Evolutionary conservation across 2,888 invertebrate species (phyloP).

Genomic region (Chironomus tentans): DNA sequence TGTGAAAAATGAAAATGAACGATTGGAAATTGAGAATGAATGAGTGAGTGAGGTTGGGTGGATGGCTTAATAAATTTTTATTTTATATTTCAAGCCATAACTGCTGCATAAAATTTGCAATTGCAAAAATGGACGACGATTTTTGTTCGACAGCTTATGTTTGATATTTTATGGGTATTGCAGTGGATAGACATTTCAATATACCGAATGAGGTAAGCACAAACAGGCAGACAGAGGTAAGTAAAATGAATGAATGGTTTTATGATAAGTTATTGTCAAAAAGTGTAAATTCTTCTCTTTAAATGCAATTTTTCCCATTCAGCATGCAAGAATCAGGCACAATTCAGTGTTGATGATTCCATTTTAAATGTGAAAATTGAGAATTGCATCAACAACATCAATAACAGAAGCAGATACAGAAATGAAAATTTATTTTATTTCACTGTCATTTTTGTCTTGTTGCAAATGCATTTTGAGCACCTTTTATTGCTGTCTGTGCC

Average conservation of each 20-base stretch:
- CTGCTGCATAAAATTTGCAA: conserved; percentile 10
- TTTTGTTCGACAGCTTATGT: background rate
- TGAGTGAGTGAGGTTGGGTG: background rate
- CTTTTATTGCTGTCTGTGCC: background rate
- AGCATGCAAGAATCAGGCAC: background rate
- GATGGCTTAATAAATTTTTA: conserved; percentile 7
- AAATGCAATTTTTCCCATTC: background rate
- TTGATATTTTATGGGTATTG: background rate
- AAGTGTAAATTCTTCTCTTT: background rate
- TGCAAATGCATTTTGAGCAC: background rate
- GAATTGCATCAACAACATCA: no score
- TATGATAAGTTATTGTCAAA: conserved; percentile 19
- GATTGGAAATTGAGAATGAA: background rate
- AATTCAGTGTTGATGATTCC: background rate
- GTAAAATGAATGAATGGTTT: no score
- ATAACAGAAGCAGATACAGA: background rate
- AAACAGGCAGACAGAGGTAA: no score
- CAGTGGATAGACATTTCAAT: background rate
- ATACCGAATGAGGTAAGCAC: no score
- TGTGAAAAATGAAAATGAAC: background rate
- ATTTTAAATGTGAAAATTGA: background rate
- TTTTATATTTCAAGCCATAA: background rate
- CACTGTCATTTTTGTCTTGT: background rate
- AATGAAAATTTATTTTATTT: background rate
- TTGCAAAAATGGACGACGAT: conserved; percentile 3